Conservation (phyloP, 2,113 vertebrate species). For the Crocuta crocuta region DNA sequence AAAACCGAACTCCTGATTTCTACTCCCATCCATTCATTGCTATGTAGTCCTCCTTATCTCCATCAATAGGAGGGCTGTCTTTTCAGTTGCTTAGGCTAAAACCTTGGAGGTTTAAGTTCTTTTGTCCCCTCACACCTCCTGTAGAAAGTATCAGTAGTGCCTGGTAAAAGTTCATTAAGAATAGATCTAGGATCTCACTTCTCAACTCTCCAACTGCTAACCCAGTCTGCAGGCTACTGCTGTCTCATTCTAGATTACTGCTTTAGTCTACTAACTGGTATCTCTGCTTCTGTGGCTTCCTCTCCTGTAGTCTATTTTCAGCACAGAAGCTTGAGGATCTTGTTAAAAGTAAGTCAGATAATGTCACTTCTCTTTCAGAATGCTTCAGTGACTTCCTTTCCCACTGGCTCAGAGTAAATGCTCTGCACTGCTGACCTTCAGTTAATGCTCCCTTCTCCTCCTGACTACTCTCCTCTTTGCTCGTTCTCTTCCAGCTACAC, state of each 20-base stretch:
- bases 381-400: not conserved
- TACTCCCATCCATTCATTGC: fast-evolving
- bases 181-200: not conserved
- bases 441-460: not conserved
- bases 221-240: not conserved
- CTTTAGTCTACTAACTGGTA: not conserved
- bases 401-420: not conserved
- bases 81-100: not conserved
- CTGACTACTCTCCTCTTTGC: not conserved
- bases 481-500: not conserved
- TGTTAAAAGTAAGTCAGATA: not conserved
- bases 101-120: not conserved
- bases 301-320: not conserved
- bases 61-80: not conserved
- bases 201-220: not conserved
- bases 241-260: not conserved
- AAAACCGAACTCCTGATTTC: not conserved
- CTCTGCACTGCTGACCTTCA: not conserved
- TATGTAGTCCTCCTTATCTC: not conserved
- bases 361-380: not conserved
- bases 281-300: not conserved
- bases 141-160: not conserved
- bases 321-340: not conserved
- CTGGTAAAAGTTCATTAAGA: constrained; percentile 2
- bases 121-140: no score